These are phyloP conservation scores for Corythaeola cristata DNA, from an alignment of 2,113 vertebrate genomes.

Conservation along the genomic window DNA sequence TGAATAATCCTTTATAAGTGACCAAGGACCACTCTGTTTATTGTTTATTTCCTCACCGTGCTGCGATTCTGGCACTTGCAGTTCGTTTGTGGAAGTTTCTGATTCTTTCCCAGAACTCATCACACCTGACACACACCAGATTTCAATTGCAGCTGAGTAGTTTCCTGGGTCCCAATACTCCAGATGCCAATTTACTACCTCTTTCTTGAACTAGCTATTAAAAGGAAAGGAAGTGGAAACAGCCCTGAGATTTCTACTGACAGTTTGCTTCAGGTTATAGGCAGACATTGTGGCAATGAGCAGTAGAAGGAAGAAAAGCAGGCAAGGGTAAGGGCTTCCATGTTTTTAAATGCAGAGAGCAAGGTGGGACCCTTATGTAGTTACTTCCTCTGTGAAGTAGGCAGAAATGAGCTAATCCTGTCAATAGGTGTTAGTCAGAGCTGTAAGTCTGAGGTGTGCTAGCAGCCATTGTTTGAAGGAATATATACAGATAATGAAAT, in stretches of 20 bases:
- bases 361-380: background rate
- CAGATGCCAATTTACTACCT: constrained; percentile 24
- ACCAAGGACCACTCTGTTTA: background rate
- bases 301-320: background rate
- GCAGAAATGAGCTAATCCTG: background rate
- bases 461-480: background rate
- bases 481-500: background rate
- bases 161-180: background rate
- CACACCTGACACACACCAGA: constrained; percentile 6
- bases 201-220: background rate
- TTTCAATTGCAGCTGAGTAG: constrained; percentile 27
- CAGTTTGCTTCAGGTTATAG: background rate
- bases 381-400: background rate
- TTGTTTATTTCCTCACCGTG: background rate
- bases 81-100: background rate
- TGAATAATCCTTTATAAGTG: constrained; percentile 13
- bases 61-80: background rate
- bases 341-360: background rate
- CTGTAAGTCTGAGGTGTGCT: background rate
- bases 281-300: background rate
- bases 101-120: background rate
- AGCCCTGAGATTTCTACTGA: background rate
- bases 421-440: background rate
- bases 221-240: background rate
- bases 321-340: background rate